Evolutionary conservation across 2,888 invertebrate species (phyloP), one percentile per base, ranked within the genome.

Genomic region (Harpagoxenus sublaevis): DNA sequence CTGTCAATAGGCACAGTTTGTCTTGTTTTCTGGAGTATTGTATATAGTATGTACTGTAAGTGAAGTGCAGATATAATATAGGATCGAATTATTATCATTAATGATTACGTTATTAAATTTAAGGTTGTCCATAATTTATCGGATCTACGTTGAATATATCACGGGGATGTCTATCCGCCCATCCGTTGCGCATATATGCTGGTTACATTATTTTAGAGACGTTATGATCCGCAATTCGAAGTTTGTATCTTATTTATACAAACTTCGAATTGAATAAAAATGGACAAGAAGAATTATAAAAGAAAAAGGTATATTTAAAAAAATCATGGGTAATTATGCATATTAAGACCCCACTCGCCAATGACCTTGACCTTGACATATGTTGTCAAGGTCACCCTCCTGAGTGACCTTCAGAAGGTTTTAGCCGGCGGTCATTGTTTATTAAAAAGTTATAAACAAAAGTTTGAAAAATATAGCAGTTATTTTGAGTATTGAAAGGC

Each of bases 111-210:
- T 90, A 91, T 91, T 91, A 92, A 93, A 92, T 93, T 92, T 91
- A 92, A 90, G 94, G 94, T 95, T 95, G 95, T 94, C 94, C 94
- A 95, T 95, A 94, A 94, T 95, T 93, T 92, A 91, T 92, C 86
- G 83, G 89, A 85, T 86, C 86, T 88, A 84, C 81, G 88, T 91
- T 91, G 84, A 87, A 89, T 87, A 23, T 23, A 86, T 87, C 86
- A 73, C 77, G 74, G 79, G 88, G 74, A 74, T 89, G 84, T 65
- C 5, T 66, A 84, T 86, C 83, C 86, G 12, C 15, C 9, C 39
- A 65, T 31, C 53, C n/a, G 0, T 5, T n/a, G 18, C 35, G 9
- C 9, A 23, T 23, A 23, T 6, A 51, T 74, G 66, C 83, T 84
- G 73, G 62, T 86, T 84, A 83, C 55, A 79, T 84, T 84, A 23